Conservation (phyloP, 2,888 invertebrate genomes). For the Ophraella communa region DNA sequence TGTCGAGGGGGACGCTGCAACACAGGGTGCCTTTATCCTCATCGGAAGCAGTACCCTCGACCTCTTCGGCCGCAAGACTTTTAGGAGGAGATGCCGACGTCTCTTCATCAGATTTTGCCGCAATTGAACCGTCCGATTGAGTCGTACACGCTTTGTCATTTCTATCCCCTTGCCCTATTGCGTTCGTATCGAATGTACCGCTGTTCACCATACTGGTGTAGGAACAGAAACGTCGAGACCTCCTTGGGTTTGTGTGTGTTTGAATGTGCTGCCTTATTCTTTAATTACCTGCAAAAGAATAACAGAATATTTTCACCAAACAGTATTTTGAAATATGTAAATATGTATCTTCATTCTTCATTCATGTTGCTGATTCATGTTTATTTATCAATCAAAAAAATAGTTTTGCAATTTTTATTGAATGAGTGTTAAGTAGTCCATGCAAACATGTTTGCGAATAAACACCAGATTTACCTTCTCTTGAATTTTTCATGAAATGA, state of each 20-base stretch:
- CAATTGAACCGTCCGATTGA: conserved; percentile 24
- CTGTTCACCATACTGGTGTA: conserved; percentile 55
- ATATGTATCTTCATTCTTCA: no score
- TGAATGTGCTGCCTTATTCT: no score
- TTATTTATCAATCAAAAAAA: no score
- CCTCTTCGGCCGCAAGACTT: conserved; percentile 1
- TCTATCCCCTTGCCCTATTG: conserved; percentile 48
- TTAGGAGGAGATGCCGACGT: not conserved
- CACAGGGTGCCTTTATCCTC: conserved; percentile 44
- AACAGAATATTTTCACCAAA: not conserved
- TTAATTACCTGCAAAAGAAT: conserved; percentile 13
- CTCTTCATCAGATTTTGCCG: conserved; percentile 42
- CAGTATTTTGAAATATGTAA: no score
- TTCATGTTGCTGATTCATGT: no score
- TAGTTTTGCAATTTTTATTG: no score
- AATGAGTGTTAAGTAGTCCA: no score
- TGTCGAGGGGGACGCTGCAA: conserved; percentile 57
- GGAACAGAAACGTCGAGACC: not conserved
- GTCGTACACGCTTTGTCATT: conserved; percentile 47
- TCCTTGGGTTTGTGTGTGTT: no score
- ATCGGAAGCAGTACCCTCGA: not conserved
- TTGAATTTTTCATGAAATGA: no score
- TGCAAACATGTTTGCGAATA: no score
- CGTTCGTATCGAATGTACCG: conserved; percentile 50
- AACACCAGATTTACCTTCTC: no score